Percentiles rank a stretch among this genome's conserved stretches.
Evolutionary conservation across 2,888 invertebrate genomes (phyloP).

Genomic region (Polydrusus cervinus): DNA sequence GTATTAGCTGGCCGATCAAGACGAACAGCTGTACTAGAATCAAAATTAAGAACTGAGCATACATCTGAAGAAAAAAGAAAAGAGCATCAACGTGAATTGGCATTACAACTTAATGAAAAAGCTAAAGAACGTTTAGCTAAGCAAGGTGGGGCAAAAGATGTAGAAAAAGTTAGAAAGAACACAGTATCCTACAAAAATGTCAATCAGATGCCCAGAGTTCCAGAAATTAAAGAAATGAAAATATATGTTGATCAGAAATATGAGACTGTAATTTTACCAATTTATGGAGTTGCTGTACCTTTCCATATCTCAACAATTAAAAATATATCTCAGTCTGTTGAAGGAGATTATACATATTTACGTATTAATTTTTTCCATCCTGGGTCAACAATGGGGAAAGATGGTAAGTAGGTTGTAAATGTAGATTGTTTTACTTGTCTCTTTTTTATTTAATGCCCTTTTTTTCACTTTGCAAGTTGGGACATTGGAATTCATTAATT

Average conservation of each 20-base stretch:
- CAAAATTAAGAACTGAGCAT: conserved; percentile 93
- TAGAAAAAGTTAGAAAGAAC: conserved; percentile 93
- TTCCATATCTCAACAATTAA: conserved; percentile 99
- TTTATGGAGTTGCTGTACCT: conserved; percentile 96
- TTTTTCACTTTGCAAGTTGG: not conserved
- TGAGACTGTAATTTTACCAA: conserved; percentile 98
- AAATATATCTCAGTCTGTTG: conserved; percentile 98
- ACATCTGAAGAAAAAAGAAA: conserved; percentile 98
- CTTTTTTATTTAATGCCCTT: not conserved
- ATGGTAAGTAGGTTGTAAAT: conserved; percentile 78
- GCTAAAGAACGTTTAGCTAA: conserved; percentile 94
- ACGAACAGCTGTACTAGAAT: conserved; percentile 93
- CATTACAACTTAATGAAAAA: conserved; percentile 90
- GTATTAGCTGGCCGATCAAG: conserved; percentile 79
- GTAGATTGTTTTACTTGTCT: not conserved
- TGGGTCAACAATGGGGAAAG: conserved; percentile 95
- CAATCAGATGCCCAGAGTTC: conserved; percentile 93
- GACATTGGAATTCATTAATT: no score
- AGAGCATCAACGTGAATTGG: conserved; percentile 96
- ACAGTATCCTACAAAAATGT: conserved; percentile 95
- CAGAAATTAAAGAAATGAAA: conserved; percentile 94
- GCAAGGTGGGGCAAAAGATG: conserved; percentile 88
- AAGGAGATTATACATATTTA: conserved; percentile 98
- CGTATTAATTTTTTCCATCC: conserved; percentile 99
- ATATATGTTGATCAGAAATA: conserved; percentile 97